Evolutionary conservation across 1,140 invertebrate species (phyloP).

Genomic region (Ips nitidus): DNA sequence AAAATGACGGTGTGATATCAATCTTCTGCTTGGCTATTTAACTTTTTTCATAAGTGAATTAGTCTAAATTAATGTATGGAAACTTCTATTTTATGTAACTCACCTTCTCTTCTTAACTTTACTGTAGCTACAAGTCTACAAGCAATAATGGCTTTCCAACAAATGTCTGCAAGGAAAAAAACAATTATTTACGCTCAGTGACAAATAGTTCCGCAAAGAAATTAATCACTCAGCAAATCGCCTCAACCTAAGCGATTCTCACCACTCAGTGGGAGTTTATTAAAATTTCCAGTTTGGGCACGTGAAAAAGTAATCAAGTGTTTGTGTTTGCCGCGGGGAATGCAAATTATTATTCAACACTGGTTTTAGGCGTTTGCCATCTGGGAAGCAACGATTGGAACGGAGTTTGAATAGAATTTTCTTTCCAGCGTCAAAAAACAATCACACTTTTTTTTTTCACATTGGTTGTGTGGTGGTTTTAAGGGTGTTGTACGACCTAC

Average conservation of each 20-base stretch:
- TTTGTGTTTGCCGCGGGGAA: constrained; percentile 7
- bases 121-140: no score
- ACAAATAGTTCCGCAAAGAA: constrained; percentile 10
- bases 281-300: constrained; percentile 13
- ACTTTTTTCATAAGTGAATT: no score
- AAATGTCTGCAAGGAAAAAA: not conserved
- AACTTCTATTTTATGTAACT: not conserved
- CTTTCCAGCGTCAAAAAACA: no score
- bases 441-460: no score
- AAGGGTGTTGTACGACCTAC: no score
- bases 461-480: no score
- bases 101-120: not conserved
- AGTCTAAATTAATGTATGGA: no score
- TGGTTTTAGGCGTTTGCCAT: not conserved
- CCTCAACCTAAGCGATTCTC: constrained; percentile 2
- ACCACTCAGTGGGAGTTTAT: not conserved
- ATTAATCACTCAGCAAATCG: constrained; percentile 11
- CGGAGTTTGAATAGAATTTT: no score
- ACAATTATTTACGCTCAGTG: not conserved
- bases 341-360: constrained; percentile 8
- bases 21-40: no score
- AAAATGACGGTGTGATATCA: no score
- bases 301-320: constrained; percentile 15
- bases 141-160: no score
- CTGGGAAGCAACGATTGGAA: not conserved